These are phyloP conservation scores for Tethea ocularis DNA, from an alignment of 2,888 invertebrate species.

Conservation along the genomic window DNA sequence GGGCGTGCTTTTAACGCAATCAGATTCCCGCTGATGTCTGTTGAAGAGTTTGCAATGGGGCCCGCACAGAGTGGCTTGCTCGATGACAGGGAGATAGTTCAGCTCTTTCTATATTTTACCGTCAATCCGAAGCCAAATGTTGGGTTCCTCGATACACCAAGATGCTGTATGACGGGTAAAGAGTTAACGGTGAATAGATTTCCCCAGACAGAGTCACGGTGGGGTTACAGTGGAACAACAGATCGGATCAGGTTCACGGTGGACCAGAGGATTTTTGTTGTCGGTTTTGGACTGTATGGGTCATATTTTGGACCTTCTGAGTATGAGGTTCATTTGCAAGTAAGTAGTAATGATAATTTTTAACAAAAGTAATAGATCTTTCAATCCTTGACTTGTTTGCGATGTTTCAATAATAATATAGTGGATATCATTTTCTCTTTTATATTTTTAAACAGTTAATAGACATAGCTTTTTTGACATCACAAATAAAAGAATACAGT, in stretches of 20 bases:
- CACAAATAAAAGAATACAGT: too few species aligned
- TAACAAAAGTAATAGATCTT: too few species aligned
- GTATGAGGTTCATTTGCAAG: slow-evolving; percentile 88
- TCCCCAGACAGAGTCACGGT: slow-evolving; percentile 89
- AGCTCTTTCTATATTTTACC: slow-evolving; percentile 87
- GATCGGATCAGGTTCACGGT: slow-evolving; percentile 92
- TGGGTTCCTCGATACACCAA: slow-evolving; percentile 87
- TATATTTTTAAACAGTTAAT: too few species aligned
- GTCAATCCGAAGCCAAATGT: slow-evolving; percentile 90
- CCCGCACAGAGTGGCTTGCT: slow-evolving; percentile 90
- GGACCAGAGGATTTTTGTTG: slow-evolving; percentile 91
- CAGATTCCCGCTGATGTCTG: slow-evolving; percentile 92
- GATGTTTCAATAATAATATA: too few species aligned
- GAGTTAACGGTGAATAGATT: slow-evolving; percentile 89
- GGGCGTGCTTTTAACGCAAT: slow-evolving; percentile 89
- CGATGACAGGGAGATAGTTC: slow-evolving; percentile 90
- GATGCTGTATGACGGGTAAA: slow-evolving; percentile 91
- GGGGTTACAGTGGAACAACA: slow-evolving; percentile 93
- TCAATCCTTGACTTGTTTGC: too few species aligned
- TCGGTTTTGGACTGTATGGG: slow-evolving; percentile 93
- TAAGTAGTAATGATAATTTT: slow-evolving; percentile 28
- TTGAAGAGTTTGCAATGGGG: slow-evolving; percentile 92
- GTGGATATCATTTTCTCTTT: too few species aligned
- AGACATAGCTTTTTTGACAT: too few species aligned
- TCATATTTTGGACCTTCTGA: slow-evolving; percentile 91